A percentile compares a stretch with the other conserved stretches of the same genome.
phyloP scores from a whole-genome alignment of 2,888 invertebrate genomes.

The Hoplodrina ambigua region DNA sequence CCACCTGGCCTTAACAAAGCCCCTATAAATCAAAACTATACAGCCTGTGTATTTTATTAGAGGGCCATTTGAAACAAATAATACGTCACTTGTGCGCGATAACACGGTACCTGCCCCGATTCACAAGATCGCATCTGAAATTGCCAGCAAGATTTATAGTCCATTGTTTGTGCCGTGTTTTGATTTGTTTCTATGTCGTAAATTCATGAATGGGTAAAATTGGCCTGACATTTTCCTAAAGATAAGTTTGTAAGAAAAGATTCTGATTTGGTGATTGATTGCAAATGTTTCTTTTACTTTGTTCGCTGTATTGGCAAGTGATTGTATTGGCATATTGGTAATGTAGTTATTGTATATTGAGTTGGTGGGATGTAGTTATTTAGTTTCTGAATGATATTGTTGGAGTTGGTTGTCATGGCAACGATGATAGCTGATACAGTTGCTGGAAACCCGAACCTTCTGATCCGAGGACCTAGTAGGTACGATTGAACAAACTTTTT shows the following conservation, averaged over 20 bases:
- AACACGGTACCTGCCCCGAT: constrained; percentile 76
- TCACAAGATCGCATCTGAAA: constrained; percentile 84
- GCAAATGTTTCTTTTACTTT: constrained; percentile 43
- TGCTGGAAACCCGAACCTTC: too few relatives aligned
- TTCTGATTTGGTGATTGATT: constrained; percentile 54
- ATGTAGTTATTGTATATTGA: constrained; percentile 13
- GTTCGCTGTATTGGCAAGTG: constrained; percentile 35
- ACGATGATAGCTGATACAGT: too few relatives aligned
- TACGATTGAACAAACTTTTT: too few relatives aligned
- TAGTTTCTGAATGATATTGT: neutral
- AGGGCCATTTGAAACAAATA: constrained; percentile 67
- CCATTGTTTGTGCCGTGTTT: constrained; percentile 81
- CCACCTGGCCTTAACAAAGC: constrained; percentile 25
- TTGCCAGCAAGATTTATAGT: constrained; percentile 83
- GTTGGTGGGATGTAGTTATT: neutral
- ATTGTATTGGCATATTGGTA: constrained; percentile 37
- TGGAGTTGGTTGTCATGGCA: neutral
- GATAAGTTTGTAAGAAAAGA: constrained; percentile 64
- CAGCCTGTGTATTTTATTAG: constrained; percentile 62
- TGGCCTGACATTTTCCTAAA: constrained; percentile 66
- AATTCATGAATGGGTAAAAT: constrained; percentile 80
- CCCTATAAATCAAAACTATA: constrained; percentile 63
- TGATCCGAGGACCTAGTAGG: too few relatives aligned
- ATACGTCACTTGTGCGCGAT: constrained; percentile 67
- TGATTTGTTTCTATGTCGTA: constrained; percentile 83